Percentiles rank a stretch among this genome's conserved stretches.
Conservation (phyloP, 2,113 vertebrate genomes). For the Channa maculata region DNA sequence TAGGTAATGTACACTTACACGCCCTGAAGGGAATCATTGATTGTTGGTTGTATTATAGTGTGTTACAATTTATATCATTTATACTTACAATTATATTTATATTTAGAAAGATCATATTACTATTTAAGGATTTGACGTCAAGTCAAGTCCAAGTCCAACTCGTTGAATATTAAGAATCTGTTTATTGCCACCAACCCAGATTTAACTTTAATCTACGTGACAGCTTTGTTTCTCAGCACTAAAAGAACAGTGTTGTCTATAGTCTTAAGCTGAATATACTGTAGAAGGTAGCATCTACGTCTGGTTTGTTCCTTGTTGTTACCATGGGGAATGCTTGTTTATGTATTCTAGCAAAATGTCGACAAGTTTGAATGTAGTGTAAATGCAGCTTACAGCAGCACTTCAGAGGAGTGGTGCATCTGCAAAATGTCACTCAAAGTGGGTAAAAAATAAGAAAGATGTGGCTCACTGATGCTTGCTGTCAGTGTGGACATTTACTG, state of each 20-base stretch:
- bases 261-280: too few relatives aligned
- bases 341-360: rapidly evolving
- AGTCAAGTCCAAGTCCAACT: too few relatives aligned
- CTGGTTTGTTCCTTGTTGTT: neutral
- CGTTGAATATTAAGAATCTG: too few relatives aligned
- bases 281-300: neutral
- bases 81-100: too few relatives aligned
- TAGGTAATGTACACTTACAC: slow-evolving; percentile 62
- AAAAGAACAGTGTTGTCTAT: too few relatives aligned
- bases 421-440: slow-evolving; percentile 1
- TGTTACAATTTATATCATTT: too few relatives aligned
- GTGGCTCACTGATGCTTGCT: neutral
- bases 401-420: neutral
- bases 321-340: neutral
- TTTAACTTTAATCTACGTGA: too few relatives aligned
- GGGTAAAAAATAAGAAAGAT: neutral
- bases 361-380: neutral
- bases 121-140: too few relatives aligned
- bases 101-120: too few relatives aligned
- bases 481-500: neutral
- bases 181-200: too few relatives aligned
- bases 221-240: too few relatives aligned
- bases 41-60: too few relatives aligned
- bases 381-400: neutral
- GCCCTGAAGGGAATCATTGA: neutral